These are phyloP conservation scores for Chondrosia reniformis DNA, from an alignment of 37 sponge, comb jelly and placozoan genomes.

Conservation along the genomic window DNA sequence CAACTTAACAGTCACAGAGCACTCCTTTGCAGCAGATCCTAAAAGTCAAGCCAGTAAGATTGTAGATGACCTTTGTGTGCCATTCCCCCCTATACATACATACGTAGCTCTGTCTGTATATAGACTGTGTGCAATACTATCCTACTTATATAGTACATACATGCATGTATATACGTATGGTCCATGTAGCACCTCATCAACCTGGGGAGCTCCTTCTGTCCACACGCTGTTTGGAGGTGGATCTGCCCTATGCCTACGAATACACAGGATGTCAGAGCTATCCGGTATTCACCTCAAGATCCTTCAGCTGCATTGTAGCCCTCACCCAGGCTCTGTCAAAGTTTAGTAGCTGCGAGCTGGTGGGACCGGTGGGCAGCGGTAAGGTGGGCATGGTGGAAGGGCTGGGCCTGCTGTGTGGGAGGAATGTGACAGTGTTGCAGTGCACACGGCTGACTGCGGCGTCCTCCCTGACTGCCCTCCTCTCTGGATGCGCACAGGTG, in stretches of 20 bases:
- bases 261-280: slow-evolving; percentile 40
- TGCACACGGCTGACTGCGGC: slow-evolving; percentile 40
- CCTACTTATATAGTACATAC: not conserved
- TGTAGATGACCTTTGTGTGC: not conserved
- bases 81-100: not conserved
- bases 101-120: not conserved
- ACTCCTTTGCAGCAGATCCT: not conserved
- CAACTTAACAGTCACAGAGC: not conserved
- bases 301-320: slow-evolving; percentile 48
- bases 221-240: slow-evolving; percentile 39
- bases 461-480: slow-evolving; percentile 19
- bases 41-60: not conserved
- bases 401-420: slow-evolving; percentile 52
- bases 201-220: not conserved
- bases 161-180: not conserved
- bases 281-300: slow-evolving; percentile 54
- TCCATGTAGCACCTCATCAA: not conserved
- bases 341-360: slow-evolving; percentile 32
- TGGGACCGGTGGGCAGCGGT: slow-evolving; percentile 51
- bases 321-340: slow-evolving; percentile 36
- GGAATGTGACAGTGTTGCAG: slow-evolving; percentile 31
- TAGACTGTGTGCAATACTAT: not conserved
- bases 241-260: slow-evolving; percentile 60
- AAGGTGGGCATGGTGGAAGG: slow-evolving; percentile 51
- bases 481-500: slow-evolving; percentile 62